Evolutionary conservation across 2,888 invertebrate species (phyloP).

Genomic region (Sisyra terminalis): DNA sequence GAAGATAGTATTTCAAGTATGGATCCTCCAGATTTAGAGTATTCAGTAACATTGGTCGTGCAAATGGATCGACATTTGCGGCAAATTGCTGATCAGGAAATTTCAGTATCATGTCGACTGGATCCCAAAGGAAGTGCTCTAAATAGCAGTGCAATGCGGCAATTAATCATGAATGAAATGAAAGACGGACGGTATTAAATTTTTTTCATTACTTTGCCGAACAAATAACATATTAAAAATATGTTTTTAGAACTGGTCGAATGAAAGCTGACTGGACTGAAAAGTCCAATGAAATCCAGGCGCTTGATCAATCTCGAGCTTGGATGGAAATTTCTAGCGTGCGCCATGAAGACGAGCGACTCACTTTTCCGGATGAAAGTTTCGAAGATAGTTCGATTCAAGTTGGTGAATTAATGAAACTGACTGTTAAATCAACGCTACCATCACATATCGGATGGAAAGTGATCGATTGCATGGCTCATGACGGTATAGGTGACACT

Average conservation of each 20-base stretch:
- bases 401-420: slow-evolving; percentile 52
- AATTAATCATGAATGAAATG: slow-evolving; percentile 33
- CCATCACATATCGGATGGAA: slow-evolving; percentile 55
- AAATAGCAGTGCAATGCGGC: slow-evolving; percentile 35
- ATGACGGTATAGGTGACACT: slow-evolving; percentile 61
- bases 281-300: slow-evolving; percentile 16
- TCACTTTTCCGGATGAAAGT: slow-evolving; percentile 19
- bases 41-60: slow-evolving; percentile 47
- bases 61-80: slow-evolving; percentile 61
- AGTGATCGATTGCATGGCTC: slow-evolving; percentile 60
- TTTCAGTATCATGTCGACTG: slow-evolving; percentile 41
- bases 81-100: slow-evolving; percentile 54
- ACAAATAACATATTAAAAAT: too few species aligned
- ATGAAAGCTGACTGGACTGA: slow-evolving; percentile 34
- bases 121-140: slow-evolving; percentile 36
- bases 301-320: slow-evolving; percentile 38
- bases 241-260: slow-evolving; percentile 35
- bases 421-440: slow-evolving; percentile 46
- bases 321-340: slow-evolving; percentile 47
- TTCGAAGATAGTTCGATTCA: slow-evolving; percentile 37
- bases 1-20: slow-evolving; percentile 21
- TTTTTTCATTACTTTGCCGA: background rate
- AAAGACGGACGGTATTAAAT: slow-evolving; percentile 25
- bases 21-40: slow-evolving; percentile 36
- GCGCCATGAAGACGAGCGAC: slow-evolving; percentile 8